These are phyloP conservation scores for Rana temporaria DNA, from an alignment of 2,113 vertebrate genomes.

Conservation along the genomic window DNA sequence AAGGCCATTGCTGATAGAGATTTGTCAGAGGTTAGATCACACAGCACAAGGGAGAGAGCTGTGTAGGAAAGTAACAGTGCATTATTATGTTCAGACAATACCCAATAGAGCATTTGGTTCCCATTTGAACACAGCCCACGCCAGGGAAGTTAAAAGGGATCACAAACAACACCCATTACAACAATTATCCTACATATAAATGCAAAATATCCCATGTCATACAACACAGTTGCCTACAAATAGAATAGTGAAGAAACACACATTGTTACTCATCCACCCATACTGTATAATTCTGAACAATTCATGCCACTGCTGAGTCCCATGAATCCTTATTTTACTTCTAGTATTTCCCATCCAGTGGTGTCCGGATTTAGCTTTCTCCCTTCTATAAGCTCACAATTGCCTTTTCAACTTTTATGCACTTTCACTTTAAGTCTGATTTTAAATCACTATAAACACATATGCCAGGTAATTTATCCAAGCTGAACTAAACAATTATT, in stretches of 20 bases:
- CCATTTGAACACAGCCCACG: not conserved
- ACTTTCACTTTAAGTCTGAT: too few species aligned
- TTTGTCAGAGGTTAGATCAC: slow-evolving; percentile 50
- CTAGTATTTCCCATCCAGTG: too few species aligned
- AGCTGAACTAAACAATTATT: too few species aligned
- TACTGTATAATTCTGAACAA: too few species aligned
- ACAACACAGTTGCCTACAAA: not conserved
- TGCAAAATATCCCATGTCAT: not conserved
- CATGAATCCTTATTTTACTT: too few species aligned
- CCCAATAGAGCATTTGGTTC: slow-evolving; percentile 24
- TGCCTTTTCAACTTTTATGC: too few species aligned
- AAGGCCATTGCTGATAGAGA: not conserved
- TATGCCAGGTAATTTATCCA: too few species aligned
- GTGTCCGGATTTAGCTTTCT: too few species aligned
- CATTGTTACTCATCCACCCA: not conserved
- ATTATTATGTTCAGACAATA: slow-evolving; percentile 52
- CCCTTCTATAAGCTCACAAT: too few species aligned
- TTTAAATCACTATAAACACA: too few species aligned
- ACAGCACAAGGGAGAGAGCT: slow-evolving; percentile 31
- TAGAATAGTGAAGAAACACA: not conserved
- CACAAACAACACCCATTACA: not conserved
- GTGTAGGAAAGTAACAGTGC: slow-evolving; percentile 34
- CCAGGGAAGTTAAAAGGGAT: not conserved
- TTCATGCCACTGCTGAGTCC: too few species aligned
- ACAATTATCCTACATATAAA: not conserved